Base-by-base conservation (phyloP, 23 tunicate genomes). In the Botrylloides violaceus region DNA sequence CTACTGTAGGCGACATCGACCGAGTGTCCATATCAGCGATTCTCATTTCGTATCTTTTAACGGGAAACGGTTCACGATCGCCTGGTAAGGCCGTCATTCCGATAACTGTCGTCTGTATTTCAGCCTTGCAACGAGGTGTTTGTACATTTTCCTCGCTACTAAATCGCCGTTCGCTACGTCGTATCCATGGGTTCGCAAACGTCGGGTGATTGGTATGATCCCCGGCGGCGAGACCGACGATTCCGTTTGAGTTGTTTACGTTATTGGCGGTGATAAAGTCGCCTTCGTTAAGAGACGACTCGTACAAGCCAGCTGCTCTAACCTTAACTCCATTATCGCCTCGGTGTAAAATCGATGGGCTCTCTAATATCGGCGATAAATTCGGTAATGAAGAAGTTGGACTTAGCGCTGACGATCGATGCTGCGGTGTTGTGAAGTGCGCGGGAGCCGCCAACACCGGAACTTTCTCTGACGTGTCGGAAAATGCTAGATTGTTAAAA, bases 351-450 rank as follows among this genome's bases (percentile, higher is more conserved):
- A 21, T 49, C n/a, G n/a, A n/a, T 29, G 70, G 38, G 27, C 58
- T 23, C 37, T 68, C 74, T 43, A 43, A 43, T 19, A 68, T 68
- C n/a, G 77, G 65, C 0, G 77, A 57, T 19, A 72, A 59, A 34
- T 72, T 72, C 22, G 77, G 77, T 25, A 72, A 28, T 31, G 77
- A 72, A 15, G 77, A 72, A 72, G 77, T 72, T 29, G 77, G 66
- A 24, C 34, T 55, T 29, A 72, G 27, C 5, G 64, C 66, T 0
- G 53, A 34, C 7, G 23, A 30, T 5, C 29, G 56, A 20, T 68
- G 70, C 9, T 63, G 70, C 32, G 70, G 70, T 5, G 38, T 32
- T 24, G 47, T 26, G 9, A 68, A 43, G 28, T 68, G 74, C 36
- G 74, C 58, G 4, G 57, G 74, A 9, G 74, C 36, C 1, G 47